Conservation (phyloP, 1,140 invertebrate species). For the Drosophila sproati region DNA sequence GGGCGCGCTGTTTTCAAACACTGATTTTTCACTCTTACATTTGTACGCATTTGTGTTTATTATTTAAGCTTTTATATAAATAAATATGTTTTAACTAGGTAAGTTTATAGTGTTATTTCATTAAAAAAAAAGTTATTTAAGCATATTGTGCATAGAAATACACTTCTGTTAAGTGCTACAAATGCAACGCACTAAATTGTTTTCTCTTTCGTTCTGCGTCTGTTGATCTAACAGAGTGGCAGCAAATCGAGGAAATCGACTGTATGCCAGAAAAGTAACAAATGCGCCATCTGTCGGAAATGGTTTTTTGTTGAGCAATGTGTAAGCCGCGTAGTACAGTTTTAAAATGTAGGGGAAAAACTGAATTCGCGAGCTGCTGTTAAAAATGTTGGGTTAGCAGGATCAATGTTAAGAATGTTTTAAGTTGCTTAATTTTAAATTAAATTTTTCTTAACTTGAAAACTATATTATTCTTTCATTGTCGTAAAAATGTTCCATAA, state of each 20-base stretch:
- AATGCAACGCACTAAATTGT: background rate
- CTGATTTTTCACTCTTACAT: background rate
- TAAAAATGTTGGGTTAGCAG: background rate
- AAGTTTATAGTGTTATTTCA: background rate
- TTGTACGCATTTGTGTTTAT: background rate
- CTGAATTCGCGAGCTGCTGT: background rate
- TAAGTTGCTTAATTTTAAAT: too few relatives aligned
- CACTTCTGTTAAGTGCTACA: background rate
- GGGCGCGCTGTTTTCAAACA: constrained; percentile 22
- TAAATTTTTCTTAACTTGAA: too few relatives aligned
- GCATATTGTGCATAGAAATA: background rate
- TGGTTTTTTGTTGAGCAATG: background rate
- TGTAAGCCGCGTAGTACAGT: constrained; percentile 2
- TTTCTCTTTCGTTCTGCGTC: background rate
- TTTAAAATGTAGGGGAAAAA: background rate
- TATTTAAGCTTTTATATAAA: background rate
- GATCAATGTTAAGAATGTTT: too few relatives aligned
- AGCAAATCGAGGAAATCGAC: background rate
- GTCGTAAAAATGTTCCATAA: background rate
- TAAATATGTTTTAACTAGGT: background rate
- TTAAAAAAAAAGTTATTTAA: background rate
- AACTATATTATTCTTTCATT: background rate
- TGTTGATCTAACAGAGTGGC: constrained; percentile 5
- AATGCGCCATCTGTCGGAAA: constrained; percentile 23
- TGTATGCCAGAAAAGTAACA: background rate